A percentile compares a stretch with the other conserved stretches of the same genome.
These are phyloP conservation scores for Enteromius treurensis DNA, from an alignment of 2,797 vertebrate genomes.

Conservation along the genomic window DNA sequence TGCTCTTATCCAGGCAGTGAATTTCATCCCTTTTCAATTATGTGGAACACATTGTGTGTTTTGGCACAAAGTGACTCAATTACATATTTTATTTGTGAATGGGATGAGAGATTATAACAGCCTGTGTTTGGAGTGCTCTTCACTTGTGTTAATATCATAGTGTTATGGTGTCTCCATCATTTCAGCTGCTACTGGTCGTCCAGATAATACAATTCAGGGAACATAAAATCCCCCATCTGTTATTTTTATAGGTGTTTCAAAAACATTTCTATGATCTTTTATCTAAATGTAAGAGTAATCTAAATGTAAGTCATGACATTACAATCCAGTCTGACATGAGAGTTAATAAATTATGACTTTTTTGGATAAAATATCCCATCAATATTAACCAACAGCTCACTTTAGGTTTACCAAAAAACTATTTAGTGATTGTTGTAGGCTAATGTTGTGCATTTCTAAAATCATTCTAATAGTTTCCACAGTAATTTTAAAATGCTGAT, in stretches of 20 bases:
- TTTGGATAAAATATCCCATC: neutral
- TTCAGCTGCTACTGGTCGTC: neutral
- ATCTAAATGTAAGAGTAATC: neutral
- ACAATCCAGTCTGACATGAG: neutral
- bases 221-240: neutral
- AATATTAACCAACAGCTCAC: neutral
- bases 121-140: neutral
- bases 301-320: neutral
- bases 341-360: neutral
- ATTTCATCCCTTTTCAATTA: slow-evolving; percentile 39
- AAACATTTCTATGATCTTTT: neutral
- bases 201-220: slow-evolving; percentile 7
- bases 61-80: slow-evolving; percentile 46
- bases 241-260: neutral
- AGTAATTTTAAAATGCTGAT: neutral
- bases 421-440: neutral
- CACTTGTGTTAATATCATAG: slow-evolving; percentile 19
- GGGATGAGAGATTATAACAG: slow-evolving; percentile 32
- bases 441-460: neutral
- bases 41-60: slow-evolving; percentile 38
- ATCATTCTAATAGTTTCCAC: neutral
- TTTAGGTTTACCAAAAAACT: neutral
- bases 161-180: neutral
- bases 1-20: slow-evolving; percentile 1
- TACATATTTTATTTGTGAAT: slow-evolving; percentile 38